Percentiles rank a stretch among this genome's conserved stretches.
phyloP scores from a whole-genome alignment of 2,113 vertebrate species.

The Raja brachyura region DNA sequence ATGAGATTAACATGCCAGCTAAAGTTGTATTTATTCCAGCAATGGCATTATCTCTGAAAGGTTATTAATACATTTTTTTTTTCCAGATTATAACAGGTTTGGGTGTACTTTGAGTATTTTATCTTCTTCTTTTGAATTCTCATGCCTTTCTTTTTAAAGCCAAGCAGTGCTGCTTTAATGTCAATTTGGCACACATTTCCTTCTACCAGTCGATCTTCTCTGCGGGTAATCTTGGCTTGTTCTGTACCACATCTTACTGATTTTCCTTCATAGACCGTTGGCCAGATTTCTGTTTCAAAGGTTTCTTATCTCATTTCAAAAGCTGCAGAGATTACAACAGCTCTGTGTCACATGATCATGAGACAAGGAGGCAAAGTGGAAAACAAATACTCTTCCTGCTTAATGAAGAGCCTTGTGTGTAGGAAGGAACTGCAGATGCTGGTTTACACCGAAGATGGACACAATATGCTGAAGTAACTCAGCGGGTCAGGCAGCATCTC shows the following conservation, averaged over 20 bases:
- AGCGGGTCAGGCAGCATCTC: no score
- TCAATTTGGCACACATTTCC: not conserved
- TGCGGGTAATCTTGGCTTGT: not conserved
- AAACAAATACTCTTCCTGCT: not conserved
- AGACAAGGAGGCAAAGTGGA: not conserved
- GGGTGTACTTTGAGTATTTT: not conserved
- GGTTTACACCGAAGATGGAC: no score
- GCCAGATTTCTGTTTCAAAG: not conserved
- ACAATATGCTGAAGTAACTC: no score
- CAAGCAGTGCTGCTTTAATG: not conserved
- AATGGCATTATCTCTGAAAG: not conserved
- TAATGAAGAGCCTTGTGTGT: not conserved
- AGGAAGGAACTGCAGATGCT: no score
- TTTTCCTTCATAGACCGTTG: not conserved
- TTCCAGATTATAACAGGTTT: not conserved
- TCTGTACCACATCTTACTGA: not conserved
- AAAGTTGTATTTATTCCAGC: not conserved
- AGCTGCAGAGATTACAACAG: not conserved
- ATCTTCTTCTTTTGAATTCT: not conserved
- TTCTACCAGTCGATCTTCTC: not conserved
- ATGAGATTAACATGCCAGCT: not conserved
- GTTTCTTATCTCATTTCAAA: not conserved
- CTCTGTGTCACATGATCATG: not conserved
- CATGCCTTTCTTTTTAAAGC: not conserved
- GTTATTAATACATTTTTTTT: not conserved